Percentiles rank a stretch among this genome's conserved stretches.
phyloP scores from a whole-genome alignment of 2,113 vertebrate species.

The Petrocephalus microphthalmus region DNA sequence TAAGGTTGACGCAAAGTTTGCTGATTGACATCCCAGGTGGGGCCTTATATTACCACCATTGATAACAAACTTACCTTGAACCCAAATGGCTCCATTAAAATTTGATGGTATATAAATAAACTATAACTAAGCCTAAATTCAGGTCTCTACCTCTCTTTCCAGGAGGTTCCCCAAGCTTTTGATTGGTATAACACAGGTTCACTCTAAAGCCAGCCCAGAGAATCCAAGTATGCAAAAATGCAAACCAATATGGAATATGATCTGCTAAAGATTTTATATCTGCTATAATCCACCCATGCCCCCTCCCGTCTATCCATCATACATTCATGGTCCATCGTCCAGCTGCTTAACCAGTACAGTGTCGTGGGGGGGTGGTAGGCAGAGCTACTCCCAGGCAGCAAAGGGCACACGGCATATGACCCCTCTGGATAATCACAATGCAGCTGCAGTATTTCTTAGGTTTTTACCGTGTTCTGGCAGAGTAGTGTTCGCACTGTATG shows the following conservation, averaged over 20 bases:
- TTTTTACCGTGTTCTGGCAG: background rate
- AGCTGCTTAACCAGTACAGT: background rate
- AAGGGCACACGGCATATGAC: background rate
- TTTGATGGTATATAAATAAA: too few relatives aligned
- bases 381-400: background rate
- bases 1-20: too few relatives aligned
- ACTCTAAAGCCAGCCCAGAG: background rate
- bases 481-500: background rate
- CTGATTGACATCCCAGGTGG: too few relatives aligned
- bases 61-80: too few relatives aligned
- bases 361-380: background rate
- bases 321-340: background rate
- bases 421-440: background rate
- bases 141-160: too few relatives aligned
- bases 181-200: background rate
- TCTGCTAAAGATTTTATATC: background rate
- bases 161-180: background rate
- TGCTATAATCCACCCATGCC: background rate
- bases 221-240: background rate
- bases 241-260: background rate
- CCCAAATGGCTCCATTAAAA: too few relatives aligned
- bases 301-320: background rate
- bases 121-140: too few relatives aligned
- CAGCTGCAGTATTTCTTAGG: background rate
- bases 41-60: too few relatives aligned